These are phyloP conservation scores for Harmothoe impar DNA, from an alignment of 2,888 invertebrate genomes.

Conservation along the genomic window DNA sequence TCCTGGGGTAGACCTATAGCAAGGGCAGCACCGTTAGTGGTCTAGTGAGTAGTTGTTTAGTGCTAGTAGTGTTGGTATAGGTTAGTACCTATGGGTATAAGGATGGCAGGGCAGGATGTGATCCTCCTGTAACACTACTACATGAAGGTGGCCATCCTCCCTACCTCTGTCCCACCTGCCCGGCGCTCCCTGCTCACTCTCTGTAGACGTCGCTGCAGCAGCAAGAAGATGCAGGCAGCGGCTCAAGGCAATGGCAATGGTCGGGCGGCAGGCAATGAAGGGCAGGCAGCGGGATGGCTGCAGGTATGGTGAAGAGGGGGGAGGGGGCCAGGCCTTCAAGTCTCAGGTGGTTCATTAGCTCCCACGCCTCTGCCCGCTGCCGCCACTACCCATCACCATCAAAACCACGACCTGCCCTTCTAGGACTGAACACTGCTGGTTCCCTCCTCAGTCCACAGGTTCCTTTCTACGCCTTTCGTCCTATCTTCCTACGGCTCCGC, in stretches of 20 bases:
- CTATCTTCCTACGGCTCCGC: background rate
- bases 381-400: background rate
- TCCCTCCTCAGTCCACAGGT: background rate
- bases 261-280: background rate
- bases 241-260: slow-evolving; percentile 6
- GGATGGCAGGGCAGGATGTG: background rate
- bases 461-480: background rate
- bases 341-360: slow-evolving; percentile 9
- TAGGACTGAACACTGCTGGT: too few relatives aligned
- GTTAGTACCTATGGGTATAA: background rate
- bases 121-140: background rate
- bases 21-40: background rate
- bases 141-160: background rate
- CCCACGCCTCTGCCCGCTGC: slow-evolving; percentile 29
- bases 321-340: background rate
- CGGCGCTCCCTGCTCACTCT: background rate
- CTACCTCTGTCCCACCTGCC: slow-evolving; percentile 4
- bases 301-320: background rate
- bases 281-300: background rate
- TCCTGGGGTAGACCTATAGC: background rate
- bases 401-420: background rate
- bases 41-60: background rate
- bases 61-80: background rate
- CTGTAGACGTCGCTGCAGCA: background rate
- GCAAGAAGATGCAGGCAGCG: slow-evolving; percentile 9